These are phyloP conservation scores for Leptocoma aspasia DNA, from an alignment of 2,113 vertebrate genomes.

Conservation along the genomic window DNA sequence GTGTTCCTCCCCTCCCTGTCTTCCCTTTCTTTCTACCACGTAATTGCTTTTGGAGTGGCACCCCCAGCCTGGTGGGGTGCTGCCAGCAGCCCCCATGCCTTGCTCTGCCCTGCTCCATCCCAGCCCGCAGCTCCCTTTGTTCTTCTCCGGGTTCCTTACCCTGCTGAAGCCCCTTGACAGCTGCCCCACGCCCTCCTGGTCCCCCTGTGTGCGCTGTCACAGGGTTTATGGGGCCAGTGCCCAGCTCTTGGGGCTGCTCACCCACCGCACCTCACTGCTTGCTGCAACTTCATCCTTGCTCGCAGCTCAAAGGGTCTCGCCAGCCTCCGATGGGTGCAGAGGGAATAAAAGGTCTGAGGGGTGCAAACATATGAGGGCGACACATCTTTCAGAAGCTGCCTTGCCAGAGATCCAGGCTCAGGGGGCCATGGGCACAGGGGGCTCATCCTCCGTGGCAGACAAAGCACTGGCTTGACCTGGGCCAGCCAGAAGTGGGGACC, in stretches of 20 bases:
- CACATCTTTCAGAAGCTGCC: not conserved
- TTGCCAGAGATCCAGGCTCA: accelerated
- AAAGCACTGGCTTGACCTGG: not conserved
- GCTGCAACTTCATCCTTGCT: conserved; percentile 5
- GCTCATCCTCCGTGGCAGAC: not conserved
- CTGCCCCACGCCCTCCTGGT: not conserved
- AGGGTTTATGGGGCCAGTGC: not conserved
- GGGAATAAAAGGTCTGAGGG: not conserved
- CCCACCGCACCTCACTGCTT: accelerated
- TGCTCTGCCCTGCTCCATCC: not conserved
- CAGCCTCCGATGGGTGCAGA: not conserved
- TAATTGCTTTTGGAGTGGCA: not conserved
- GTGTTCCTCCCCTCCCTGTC: not conserved
- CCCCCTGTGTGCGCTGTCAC: not conserved
- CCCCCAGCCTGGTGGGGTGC: not conserved
- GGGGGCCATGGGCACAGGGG: accelerated
- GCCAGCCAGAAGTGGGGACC: not conserved
- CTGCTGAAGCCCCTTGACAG: conserved; percentile 21
- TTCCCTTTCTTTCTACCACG: not conserved
- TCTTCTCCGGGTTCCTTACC: conserved; percentile 1
- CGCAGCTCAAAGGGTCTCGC: accelerated
- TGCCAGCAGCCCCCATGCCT: not conserved
- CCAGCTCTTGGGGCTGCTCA: accelerated
- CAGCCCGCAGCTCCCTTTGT: conserved; percentile 36
- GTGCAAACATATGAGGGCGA: accelerated